A percentile compares a stretch with the other conserved stretches of the same genome.
Conservation (phyloP, 2,797 vertebrate genomes). For the Petrocephalus schoutedeni region DNA sequence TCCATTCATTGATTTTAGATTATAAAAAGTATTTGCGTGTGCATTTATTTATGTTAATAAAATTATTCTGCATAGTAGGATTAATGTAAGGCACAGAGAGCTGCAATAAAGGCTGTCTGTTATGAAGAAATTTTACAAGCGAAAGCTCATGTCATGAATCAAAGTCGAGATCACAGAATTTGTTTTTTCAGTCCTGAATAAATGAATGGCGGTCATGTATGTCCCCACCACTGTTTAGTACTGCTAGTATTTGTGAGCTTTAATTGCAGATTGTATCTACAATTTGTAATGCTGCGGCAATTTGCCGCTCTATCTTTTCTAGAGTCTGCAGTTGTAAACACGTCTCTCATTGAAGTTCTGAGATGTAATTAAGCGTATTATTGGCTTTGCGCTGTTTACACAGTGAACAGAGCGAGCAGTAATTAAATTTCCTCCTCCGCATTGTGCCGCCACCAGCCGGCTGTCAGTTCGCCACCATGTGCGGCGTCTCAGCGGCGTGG, state of each 20-base stretch:
- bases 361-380: conserved; percentile 70
- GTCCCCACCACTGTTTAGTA: background rate
- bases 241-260: background rate
- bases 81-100: background rate
- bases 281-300: conserved; percentile 6
- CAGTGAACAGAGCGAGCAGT: conserved; percentile 60
- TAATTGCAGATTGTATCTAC: conserved; percentile 11
- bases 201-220: background rate
- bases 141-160: background rate
- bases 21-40: background rate
- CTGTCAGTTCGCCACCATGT: conserved; percentile 52
- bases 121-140: background rate
- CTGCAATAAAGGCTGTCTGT: background rate
- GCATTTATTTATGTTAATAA: background rate
- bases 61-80: background rate
- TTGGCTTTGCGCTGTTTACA: conserved; percentile 77
- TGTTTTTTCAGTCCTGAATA: background rate
- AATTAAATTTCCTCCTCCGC: conserved; percentile 70
- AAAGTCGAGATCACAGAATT: background rate
- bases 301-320: conserved; percentile 27
- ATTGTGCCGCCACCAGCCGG: conserved; percentile 64
- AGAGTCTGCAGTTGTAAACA: conserved; percentile 40
- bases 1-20: background rate
- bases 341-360: conserved; percentile 40
- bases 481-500: conserved; percentile 43